A percentile compares a stretch with the other conserved stretches of the same genome.
phyloP scores from a whole-genome alignment of 2,113 vertebrate genomes.

The Pluvialis apricaria region DNA sequence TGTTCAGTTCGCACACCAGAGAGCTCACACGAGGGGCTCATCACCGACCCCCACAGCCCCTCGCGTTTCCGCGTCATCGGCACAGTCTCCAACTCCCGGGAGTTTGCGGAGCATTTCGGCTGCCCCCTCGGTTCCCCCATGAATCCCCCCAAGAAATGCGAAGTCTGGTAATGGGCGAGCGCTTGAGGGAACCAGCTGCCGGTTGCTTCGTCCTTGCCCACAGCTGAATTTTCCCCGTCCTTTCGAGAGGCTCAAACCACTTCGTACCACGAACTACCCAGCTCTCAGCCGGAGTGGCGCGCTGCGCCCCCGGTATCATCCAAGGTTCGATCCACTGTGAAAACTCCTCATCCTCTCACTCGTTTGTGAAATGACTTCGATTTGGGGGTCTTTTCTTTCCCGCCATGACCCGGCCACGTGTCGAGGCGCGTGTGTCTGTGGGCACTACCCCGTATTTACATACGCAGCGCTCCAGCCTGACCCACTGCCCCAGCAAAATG shows the following conservation, averaged over 20 bases:
- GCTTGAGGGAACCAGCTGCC: neutral
- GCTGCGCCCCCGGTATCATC: neutral
- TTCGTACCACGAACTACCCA: neutral
- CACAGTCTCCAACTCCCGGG: slow-evolving; percentile 88
- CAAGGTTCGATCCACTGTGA: slow-evolving; percentile 51
- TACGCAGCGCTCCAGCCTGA: neutral
- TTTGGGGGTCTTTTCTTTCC: neutral
- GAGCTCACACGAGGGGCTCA: slow-evolving; percentile 92
- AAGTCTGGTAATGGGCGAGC: slow-evolving; percentile 85
- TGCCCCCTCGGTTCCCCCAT: slow-evolving; percentile 84
- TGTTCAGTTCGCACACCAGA: slow-evolving; percentile 91
- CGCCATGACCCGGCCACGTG: rapidly evolving
- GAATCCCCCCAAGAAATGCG: slow-evolving; percentile 92
- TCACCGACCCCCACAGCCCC: slow-evolving; percentile 95
- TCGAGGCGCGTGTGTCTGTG: rapidly evolving
- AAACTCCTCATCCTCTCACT: neutral
- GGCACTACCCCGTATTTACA: neutral
- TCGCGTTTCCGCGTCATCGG: slow-evolving; percentile 93
- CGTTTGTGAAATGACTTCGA: neutral
- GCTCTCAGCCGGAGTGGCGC: neutral
- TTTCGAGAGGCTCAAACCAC: neutral
- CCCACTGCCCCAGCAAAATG: neutral
- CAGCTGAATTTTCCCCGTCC: neutral
- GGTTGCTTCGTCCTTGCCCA: neutral
- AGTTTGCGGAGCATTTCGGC: slow-evolving; percentile 88